phyloP scores from a whole-genome alignment of 2,113 vertebrate genomes.

The Gymnorhina tibicen region DNA sequence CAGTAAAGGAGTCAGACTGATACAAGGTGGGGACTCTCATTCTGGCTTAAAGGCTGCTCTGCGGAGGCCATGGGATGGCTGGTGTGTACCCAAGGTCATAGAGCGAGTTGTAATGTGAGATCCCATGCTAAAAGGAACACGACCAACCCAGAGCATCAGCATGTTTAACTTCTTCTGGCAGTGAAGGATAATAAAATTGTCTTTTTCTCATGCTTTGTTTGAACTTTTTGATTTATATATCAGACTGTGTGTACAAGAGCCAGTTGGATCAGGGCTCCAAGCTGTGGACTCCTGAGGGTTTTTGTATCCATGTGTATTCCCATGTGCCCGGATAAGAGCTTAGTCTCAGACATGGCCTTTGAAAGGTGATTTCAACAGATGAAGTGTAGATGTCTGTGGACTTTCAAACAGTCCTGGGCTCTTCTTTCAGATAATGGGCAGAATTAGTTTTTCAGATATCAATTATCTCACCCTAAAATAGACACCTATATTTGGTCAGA shows the following conservation, averaged over 20 bases:
- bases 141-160: not conserved
- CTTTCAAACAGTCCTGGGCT: not conserved
- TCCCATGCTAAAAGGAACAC: not conserved
- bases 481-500: not conserved
- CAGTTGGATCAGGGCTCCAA: not conserved
- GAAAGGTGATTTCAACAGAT: not conserved
- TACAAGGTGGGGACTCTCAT: not conserved
- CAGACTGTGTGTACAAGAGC: not conserved
- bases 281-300: not conserved
- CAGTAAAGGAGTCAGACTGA: not conserved
- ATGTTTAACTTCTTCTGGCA: not conserved
- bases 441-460: not conserved
- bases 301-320: not conserved
- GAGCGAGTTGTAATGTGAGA: not conserved
- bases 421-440: not conserved
- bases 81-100: not conserved
- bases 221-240: not conserved
- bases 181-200: not conserved
- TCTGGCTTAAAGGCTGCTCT: not conserved
- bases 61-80: not conserved
- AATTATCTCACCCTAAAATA: not conserved
- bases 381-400: not conserved
- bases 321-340: not conserved
- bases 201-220: not conserved
- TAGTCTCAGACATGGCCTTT: not conserved